Percentiles rank a stretch among this genome's conserved stretches.
phyloP scores from a whole-genome alignment of 1,140 invertebrate genomes.

The Battus philenor region DNA sequence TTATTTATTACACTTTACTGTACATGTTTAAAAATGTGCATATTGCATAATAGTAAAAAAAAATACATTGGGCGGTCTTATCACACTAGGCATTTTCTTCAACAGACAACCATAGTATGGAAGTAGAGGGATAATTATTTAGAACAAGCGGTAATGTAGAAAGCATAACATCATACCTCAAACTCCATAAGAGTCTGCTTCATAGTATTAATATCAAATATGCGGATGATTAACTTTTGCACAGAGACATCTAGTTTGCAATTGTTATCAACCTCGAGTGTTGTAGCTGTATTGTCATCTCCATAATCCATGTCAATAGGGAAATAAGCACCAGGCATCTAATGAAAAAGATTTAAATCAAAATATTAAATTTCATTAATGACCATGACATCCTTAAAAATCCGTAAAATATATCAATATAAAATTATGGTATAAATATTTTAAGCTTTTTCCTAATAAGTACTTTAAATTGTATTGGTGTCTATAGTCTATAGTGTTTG shows the following conservation, averaged over 20 bases:
- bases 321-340: conserved; percentile 86
- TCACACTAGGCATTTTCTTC: too few relatives aligned
- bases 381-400: too few relatives aligned
- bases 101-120: too few relatives aligned
- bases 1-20: too few relatives aligned
- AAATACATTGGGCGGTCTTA: too few relatives aligned
- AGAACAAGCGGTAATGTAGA: neutral
- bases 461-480: too few relatives aligned
- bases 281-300: conserved; percentile 61
- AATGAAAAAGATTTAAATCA: conserved; percentile 1
- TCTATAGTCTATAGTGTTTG: too few relatives aligned
- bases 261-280: conserved; percentile 52
- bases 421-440: too few relatives aligned
- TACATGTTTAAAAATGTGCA: too few relatives aligned
- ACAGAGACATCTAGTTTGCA: conserved; percentile 87
- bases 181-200: conserved; percentile 95
- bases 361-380: neutral
- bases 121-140: neutral
- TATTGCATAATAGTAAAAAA: too few relatives aligned
- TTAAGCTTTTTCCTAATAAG: too few relatives aligned
- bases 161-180: conserved; percentile 78
- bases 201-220: conserved; percentile 96
- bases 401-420: too few relatives aligned
- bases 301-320: conserved; percentile 95
- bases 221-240: conserved; percentile 88